Conservation (phyloP, 2,113 vertebrate genomes). For the Telmatochromis sp. region DNA sequence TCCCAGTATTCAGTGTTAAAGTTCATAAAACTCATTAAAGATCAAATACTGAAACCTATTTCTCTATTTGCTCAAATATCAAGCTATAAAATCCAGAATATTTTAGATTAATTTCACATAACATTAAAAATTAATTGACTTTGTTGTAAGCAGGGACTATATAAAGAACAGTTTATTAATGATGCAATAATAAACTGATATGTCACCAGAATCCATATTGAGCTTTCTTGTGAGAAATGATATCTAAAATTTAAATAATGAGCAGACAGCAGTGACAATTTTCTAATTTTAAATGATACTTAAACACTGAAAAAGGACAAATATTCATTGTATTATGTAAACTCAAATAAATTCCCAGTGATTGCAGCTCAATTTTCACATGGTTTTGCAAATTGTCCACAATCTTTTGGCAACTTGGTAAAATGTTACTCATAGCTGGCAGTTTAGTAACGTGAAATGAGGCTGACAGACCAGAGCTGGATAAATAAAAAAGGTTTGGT, state of each 20-base stretch:
- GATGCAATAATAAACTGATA: neutral
- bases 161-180: neutral
- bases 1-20: neutral
- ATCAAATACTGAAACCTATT: neutral
- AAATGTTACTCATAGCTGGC: neutral
- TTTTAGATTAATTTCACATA: neutral
- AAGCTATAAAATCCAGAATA: neutral
- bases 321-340: neutral
- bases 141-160: neutral
- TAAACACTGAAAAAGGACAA: neutral
- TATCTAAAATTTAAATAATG: neutral
- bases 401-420: neutral
- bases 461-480: neutral
- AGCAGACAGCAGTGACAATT: fast-evolving
- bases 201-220: neutral
- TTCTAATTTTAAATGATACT: neutral
- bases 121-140: neutral
- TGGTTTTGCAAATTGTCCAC: neutral
- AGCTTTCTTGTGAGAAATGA: neutral
- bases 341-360: neutral
- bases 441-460: neutral
- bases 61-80: neutral
- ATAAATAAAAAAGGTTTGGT: neutral
- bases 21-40: neutral
- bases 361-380: neutral